phyloP scores from a whole-genome alignment of 2,113 vertebrate species.

The Corythaeola cristata region DNA sequence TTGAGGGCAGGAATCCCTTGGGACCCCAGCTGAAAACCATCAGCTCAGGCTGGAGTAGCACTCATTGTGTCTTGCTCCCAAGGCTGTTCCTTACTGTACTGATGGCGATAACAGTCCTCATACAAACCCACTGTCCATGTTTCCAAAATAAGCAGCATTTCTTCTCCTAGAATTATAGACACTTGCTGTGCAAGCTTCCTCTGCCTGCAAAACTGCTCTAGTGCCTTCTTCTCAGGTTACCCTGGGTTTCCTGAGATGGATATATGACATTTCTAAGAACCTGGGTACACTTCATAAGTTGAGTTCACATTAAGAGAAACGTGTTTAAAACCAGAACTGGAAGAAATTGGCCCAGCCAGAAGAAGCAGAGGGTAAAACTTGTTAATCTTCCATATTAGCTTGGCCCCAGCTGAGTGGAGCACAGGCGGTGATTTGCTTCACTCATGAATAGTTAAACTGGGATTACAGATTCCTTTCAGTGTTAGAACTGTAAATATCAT shows the following conservation, averaged over 20 bases:
- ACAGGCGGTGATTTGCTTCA: background rate
- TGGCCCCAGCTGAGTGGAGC: background rate
- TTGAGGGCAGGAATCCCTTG: background rate
- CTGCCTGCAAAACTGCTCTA: background rate
- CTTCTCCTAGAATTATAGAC: background rate
- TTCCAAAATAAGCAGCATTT: background rate
- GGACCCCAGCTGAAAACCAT: background rate
- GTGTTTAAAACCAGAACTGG: background rate
- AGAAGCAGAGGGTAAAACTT: background rate
- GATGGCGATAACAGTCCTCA: background rate
- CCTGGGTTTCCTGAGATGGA: background rate
- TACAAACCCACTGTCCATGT: background rate
- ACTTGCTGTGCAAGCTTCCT: background rate
- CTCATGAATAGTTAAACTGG: background rate
- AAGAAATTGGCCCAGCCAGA: background rate
- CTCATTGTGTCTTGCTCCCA: background rate
- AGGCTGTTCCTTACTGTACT: background rate
- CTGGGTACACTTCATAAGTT: background rate
- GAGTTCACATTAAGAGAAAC: background rate
- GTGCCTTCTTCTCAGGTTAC: background rate
- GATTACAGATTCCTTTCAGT: conserved; percentile 10
- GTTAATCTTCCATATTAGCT: background rate
- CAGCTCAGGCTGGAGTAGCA: background rate
- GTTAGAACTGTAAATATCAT: conserved; percentile 1
- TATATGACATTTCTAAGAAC: background rate